A percentile compares a stretch with the other conserved stretches of the same genome.
Conservation (phyloP, 2,888 invertebrate genomes). For the Tethea ocularis region DNA sequence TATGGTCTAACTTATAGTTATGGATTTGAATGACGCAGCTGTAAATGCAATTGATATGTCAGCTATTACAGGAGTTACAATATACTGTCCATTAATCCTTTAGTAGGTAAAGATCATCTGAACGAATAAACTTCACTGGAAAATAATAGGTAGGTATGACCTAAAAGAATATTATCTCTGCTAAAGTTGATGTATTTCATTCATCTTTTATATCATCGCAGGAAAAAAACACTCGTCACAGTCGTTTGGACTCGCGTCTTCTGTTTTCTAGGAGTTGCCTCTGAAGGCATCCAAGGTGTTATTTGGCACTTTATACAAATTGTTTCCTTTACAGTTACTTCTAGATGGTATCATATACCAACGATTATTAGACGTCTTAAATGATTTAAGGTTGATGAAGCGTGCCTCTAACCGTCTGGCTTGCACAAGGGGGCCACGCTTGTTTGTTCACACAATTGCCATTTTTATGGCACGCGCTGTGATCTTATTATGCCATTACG, state of each 20-base stretch:
- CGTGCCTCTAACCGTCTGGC: conserved; percentile 44
- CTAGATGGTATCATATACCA: conserved; percentile 27
- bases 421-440: conserved; percentile 46
- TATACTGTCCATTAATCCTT: too few relatives aligned
- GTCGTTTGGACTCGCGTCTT: too few relatives aligned
- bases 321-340: conserved; percentile 11
- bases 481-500: conserved; percentile 50
- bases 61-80: not conserved
- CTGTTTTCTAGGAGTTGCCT: too few relatives aligned
- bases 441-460: conserved; percentile 64
- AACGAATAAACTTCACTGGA: too few relatives aligned
- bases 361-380: conserved; percentile 56
- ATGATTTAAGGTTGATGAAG: conserved; percentile 54
- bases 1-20: conserved; percentile 24
- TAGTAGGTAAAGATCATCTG: too few relatives aligned
- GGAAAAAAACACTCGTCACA: too few relatives aligned
- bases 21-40: conserved; percentile 14
- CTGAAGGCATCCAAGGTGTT: not conserved
- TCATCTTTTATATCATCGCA: too few relatives aligned
- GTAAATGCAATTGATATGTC: not conserved
- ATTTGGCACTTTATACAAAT: not conserved
- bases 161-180: too few relatives aligned
- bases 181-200: too few relatives aligned
- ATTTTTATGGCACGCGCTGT: conserved; percentile 59
- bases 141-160: too few relatives aligned